These are phyloP conservation scores for Fundulus diaphanus DNA, from an alignment of 2,797 vertebrate species.

Conservation along the genomic window DNA sequence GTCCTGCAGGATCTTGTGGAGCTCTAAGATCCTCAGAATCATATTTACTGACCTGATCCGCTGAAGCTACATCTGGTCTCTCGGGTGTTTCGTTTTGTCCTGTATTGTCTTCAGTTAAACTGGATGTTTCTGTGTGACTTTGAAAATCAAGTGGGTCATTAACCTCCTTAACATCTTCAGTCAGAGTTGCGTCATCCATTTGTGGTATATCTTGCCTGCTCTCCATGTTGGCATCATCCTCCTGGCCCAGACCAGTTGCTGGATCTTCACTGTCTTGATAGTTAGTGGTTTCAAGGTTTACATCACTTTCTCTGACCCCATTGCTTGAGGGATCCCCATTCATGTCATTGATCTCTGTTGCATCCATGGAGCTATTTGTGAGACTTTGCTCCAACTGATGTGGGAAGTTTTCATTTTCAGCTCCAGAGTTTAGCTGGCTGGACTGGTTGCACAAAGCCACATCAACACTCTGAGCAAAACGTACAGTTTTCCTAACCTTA, in stretches of 20 bases:
- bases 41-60: background rate
- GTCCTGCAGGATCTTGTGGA: slow-evolving; percentile 11
- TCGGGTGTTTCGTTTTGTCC: slow-evolving; percentile 24
- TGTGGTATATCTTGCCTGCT: slow-evolving; percentile 27
- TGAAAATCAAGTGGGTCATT: slow-evolving; percentile 19
- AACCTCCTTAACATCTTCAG: slow-evolving; percentile 9
- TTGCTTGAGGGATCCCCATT: background rate
- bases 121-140: slow-evolving; percentile 17
- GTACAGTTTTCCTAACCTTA: slow-evolving; percentile 72
- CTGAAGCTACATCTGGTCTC: slow-evolving; percentile 9
- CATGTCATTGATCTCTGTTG: slow-evolving; percentile 9
- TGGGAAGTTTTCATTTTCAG: slow-evolving; percentile 22
- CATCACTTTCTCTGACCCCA: slow-evolving; percentile 23
- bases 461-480: slow-evolving; percentile 66
- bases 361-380: slow-evolving; percentile 5
- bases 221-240: slow-evolving; percentile 5
- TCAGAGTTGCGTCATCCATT: slow-evolving; percentile 8
- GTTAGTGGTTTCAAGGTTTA: slow-evolving; percentile 29
- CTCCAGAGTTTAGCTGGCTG: slow-evolving; percentile 6
- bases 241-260: slow-evolving; percentile 1
- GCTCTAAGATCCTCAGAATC: slow-evolving; percentile 21
- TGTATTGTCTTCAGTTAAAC: slow-evolving; percentile 25
- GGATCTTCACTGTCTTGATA: slow-evolving; percentile 10
- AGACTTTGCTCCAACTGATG: slow-evolving; percentile 26
- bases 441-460: slow-evolving; percentile 14